Conservation (phyloP, 1,140 invertebrate genomes). For the Oppia nitens region DNA sequence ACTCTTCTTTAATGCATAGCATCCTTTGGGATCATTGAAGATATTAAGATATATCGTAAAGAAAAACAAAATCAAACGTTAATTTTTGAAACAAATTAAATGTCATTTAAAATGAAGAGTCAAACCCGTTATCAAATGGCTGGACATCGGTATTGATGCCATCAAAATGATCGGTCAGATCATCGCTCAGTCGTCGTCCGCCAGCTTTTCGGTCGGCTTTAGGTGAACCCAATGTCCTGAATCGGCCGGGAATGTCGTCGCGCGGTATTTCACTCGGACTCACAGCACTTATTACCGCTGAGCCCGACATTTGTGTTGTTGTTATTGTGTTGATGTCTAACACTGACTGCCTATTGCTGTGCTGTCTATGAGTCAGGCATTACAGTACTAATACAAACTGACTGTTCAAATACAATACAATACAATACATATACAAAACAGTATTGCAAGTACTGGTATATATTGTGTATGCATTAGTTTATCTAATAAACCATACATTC, state of each 20-base stretch:
- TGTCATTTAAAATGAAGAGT: neutral
- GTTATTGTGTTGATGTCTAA: neutral
- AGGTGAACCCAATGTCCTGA: slow-evolving; percentile 1
- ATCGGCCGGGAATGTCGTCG: neutral
- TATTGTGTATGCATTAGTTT: too few species aligned
- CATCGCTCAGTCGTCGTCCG: neutral
- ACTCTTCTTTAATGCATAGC: slow-evolving; percentile 45
- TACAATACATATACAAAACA: too few species aligned
- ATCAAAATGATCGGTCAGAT: neutral
- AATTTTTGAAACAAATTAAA: neutral
- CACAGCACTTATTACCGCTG: neutral
- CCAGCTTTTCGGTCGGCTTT: neutral
- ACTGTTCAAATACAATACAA: too few species aligned
- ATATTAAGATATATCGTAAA: neutral
- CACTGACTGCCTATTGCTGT: too few species aligned
- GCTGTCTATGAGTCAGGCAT: too few species aligned
- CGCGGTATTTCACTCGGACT: neutral
- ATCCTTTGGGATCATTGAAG: slow-evolving; percentile 38
- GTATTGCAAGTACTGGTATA: too few species aligned
- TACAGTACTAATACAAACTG: too few species aligned
- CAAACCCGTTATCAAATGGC: slow-evolving; percentile 1
- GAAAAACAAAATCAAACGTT: neutral
- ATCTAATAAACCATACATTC: too few species aligned
- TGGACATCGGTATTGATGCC: neutral
- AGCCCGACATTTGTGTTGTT: neutral